phyloP scores from a whole-genome alignment of 2,113 vertebrate species.

The Cyrtonyx montezumae region DNA sequence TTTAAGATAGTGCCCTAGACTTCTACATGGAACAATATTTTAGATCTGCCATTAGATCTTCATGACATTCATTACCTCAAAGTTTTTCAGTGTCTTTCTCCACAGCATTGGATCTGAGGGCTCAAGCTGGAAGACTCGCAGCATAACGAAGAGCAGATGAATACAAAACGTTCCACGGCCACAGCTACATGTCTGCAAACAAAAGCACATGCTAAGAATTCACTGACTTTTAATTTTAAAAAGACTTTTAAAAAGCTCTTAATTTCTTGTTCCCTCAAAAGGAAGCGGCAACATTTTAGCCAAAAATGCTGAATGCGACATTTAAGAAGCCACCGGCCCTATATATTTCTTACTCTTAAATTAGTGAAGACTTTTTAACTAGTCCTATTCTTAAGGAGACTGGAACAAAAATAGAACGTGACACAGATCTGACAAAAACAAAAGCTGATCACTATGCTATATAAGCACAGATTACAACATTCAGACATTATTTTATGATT shows the following conservation, averaged over 20 bases:
- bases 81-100: conserved; percentile 88
- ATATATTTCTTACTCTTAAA: too few species aligned
- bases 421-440: background rate
- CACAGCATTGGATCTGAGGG: conserved; percentile 85
- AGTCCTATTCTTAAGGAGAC: background rate
- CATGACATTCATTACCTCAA: conserved; percentile 77
- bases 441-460: background rate
- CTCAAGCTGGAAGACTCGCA: conserved; percentile 86
- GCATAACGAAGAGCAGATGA: conserved; percentile 88
- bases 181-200: conserved; percentile 84
- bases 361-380: background rate
- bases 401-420: background rate
- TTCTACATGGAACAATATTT: background rate
- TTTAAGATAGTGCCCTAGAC: background rate
- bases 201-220: background rate
- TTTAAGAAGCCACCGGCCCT: background rate
- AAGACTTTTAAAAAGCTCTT: too few species aligned
- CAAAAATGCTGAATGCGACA: background rate
- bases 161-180: conserved; percentile 86
- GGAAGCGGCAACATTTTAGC: background rate
- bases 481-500: background rate
- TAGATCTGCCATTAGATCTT: background rate
- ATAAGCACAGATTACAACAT: background rate
- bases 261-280: too few species aligned
- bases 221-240: too few species aligned